These are phyloP conservation scores for Tachuris rubrigastra DNA, from an alignment of 2,113 vertebrate genomes.

Conservation along the genomic window DNA sequence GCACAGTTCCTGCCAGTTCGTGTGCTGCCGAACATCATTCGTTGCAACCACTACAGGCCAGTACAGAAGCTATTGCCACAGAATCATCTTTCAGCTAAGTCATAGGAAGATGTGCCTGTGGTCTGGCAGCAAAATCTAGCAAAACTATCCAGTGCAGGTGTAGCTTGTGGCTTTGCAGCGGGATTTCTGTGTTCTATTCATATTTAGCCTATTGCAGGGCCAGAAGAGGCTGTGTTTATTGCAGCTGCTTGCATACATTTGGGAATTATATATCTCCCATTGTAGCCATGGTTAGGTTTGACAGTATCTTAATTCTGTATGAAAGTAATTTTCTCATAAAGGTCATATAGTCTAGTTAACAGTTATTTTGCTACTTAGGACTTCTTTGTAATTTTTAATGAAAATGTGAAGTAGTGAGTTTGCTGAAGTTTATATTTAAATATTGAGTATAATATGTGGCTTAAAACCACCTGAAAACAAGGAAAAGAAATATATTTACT, in stretches of 20 bases:
- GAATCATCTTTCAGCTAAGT: background rate
- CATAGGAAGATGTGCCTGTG: background rate
- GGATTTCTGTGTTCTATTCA: background rate
- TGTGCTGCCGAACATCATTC: background rate
- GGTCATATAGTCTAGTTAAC: background rate
- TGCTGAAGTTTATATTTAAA: background rate
- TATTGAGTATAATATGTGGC: accelerated
- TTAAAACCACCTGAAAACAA: background rate
- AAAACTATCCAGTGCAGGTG: background rate
- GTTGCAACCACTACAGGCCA: background rate
- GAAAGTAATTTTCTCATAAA: background rate
- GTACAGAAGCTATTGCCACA: background rate
- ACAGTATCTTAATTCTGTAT: background rate
- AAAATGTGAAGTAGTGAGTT: background rate
- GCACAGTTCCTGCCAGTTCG: background rate
- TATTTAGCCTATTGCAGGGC: background rate
- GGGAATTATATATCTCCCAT: background rate
- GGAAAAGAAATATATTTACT: background rate
- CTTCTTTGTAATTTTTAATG: background rate
- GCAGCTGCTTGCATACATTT: background rate
- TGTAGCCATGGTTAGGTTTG: background rate
- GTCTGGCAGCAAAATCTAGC: background rate
- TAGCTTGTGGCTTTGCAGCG: background rate
- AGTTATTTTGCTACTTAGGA: background rate
- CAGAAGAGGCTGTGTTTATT: background rate